These are phyloP conservation scores for Hyperoodon ampullatus DNA, from an alignment of 2,113 vertebrate genomes.

Conservation along the genomic window DNA sequence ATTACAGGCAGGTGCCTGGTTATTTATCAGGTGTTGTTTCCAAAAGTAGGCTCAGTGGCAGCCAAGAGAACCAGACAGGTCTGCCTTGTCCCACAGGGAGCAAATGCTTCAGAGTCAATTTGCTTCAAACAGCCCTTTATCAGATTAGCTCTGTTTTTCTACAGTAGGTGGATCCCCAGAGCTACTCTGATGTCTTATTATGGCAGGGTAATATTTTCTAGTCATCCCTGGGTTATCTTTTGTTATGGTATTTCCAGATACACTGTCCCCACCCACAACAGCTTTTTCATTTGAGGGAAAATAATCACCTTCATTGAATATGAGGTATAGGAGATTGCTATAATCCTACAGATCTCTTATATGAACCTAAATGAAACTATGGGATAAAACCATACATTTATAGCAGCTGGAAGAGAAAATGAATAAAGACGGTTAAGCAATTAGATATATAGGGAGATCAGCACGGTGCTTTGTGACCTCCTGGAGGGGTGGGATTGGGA, in stretches of 20 bases:
- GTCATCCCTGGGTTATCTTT: neutral
- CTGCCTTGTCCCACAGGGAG: neutral
- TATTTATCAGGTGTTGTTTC: neutral
- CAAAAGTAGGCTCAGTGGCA: neutral
- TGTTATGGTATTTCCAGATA: neutral
- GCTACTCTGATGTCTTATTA: neutral
- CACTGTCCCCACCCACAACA: rapidly evolving
- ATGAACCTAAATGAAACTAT: neutral
- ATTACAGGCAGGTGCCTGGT: neutral
- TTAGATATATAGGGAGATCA: neutral
- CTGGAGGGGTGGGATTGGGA: too few species aligned
- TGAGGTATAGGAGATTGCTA: neutral
- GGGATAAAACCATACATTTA: neutral
- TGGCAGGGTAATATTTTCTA: neutral
- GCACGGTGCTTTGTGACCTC: too few species aligned
- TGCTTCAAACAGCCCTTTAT: neutral
- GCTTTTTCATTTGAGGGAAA: neutral
- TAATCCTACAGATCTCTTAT: neutral
- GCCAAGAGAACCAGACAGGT: neutral
- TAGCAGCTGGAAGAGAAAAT: neutral
- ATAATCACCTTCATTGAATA: neutral
- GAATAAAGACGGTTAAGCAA: neutral
- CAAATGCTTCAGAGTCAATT: neutral
- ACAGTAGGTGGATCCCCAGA: neutral
- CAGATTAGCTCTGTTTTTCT: neutral